Base-by-base conservation (phyloP, 2,113 vertebrate species). In the Struthio camelus region DNA sequence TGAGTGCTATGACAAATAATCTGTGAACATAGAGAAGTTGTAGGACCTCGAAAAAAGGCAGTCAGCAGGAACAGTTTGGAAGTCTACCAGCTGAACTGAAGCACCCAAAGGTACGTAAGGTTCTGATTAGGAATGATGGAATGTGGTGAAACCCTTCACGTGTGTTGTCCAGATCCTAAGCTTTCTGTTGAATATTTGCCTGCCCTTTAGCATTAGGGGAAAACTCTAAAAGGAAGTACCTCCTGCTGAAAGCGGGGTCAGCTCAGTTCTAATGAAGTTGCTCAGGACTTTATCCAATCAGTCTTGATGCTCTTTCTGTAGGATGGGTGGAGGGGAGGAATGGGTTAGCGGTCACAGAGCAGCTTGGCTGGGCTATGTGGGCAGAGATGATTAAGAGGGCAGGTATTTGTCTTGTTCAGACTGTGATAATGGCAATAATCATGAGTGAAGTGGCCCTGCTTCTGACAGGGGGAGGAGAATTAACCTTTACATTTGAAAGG, bases 401-500 rank as follows among this genome's bases (percentile, higher is more conserved):
- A 93, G 91, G 51, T 93, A 62, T 83, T 51, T 79, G 65, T 25
- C 71, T 82, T 69, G 40, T 58, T 94, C 36, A 77, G 62, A 93
- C 85, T 82, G 66, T 40, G 48, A 11, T 93, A 82, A 89, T 70
- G 71, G 48, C 53, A 62, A 40, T 70, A 77, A 80, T 80, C 28
- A 53, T 54, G 80, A 90, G 51, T 85, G 66, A 79, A 82, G 44
- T 73, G 58, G 44, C 87, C 80, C 40, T 1, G 16, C 53, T 85
- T 94, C 75, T 71, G 83, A 28, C 48, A 73, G 58, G 30, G 2
- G 10, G 38, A 69, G 58, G 27, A 42, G 85, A 80, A 95, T 91
- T 94, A 62, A 48, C 38, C 66, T 93, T 89, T 93, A 38, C 89
- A 62, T 89, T 82, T 89, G 61, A 91, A 93, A 93, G 85, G 87